Percentiles rank a stretch among this genome's conserved stretches.
Conservation (phyloP, 2,888 invertebrate genomes). For the Cyclophora albipunctata region DNA sequence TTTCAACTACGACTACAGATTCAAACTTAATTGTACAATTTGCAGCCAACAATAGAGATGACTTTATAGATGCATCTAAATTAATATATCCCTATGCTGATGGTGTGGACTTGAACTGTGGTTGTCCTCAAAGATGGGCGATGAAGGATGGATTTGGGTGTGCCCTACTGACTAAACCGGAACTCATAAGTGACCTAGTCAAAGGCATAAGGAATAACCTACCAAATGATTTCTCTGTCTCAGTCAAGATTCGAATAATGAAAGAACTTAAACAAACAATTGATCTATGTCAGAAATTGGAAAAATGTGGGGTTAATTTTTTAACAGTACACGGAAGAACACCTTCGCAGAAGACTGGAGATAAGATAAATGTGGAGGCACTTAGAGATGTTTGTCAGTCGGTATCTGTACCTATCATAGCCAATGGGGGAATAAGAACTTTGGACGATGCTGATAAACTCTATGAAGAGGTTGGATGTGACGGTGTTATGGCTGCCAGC, state of each 20-base stretch:
- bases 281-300: constrained; percentile 85
- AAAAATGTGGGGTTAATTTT: constrained; percentile 91
- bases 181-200: constrained; percentile 87
- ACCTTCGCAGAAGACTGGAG: constrained; percentile 84
- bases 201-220: constrained; percentile 83
- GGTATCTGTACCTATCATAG: constrained; percentile 88
- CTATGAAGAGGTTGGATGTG: constrained; percentile 79
- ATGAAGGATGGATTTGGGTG: constrained; percentile 93
- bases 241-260: constrained; percentile 92
- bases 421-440: constrained; percentile 92
- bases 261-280: constrained; percentile 82
- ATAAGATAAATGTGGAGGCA: constrained; percentile 80
- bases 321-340: constrained; percentile 95
- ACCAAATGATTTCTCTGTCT: constrained; percentile 86
- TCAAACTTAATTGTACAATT: constrained; percentile 94
- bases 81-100: constrained; percentile 88
- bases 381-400: constrained; percentile 82
- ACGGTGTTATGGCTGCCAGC: constrained; percentile 95
- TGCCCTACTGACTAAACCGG: constrained; percentile 86
- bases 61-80: constrained; percentile 90
- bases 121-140: constrained; percentile 98
- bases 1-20: constrained; percentile 84
- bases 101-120: constrained; percentile 97
- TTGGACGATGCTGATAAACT: constrained; percentile 82
- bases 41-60: constrained; percentile 88